Evolutionary conservation across 2,888 invertebrate genomes (phyloP), one percentile per base, ranked within the genome.

Genomic region (Caenorhabditis sp.): DNA sequence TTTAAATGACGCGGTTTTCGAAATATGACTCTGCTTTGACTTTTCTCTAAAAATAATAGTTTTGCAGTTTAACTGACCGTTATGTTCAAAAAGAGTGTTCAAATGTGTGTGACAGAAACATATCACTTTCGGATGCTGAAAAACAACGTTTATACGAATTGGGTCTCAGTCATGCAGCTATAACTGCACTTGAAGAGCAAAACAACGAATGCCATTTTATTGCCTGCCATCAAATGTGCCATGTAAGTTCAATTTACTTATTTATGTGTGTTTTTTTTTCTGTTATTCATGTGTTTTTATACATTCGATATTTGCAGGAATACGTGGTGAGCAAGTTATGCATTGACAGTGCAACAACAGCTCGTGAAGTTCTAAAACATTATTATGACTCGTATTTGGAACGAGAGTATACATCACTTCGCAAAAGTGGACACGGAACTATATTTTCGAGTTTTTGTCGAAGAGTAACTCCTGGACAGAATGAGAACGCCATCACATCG

Each of bases 161-260:
- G 17, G 14, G 43, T 10, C 43, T 43, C 2, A 43, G 43, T 17
- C 43, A 43, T 43, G 14, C 43, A 17, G 43, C 43, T 43, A 43
- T 43, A 43, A 43, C 43, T 43, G 43, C 43, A 43, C 43, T 43
- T 43, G 43, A 43, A 43, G 8, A 74, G 43, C 77, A 79, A 27
- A 79, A 79, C 49, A 59, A 69, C 8, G 72, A 77, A 23, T 79
- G 79, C 43, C 62, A 70, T 26, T 73, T 79, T 58, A 73, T 76
- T 37, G 77, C 76, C 6, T 79, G 79, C 24, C 76, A 79, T 58
- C 79, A 79, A 50, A 50, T 79, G 14, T 79, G 79, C 27, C 79
- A 79, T 65, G 79, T 79, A 55, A 73, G 72, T 19, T 62, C 43
- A 43, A 43, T 43, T 43, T 43, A 17, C 14, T 43, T 19, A 58